Evolutionary conservation across 2,888 invertebrate species (phyloP).

Genomic region (Oscheius sp.): DNA sequence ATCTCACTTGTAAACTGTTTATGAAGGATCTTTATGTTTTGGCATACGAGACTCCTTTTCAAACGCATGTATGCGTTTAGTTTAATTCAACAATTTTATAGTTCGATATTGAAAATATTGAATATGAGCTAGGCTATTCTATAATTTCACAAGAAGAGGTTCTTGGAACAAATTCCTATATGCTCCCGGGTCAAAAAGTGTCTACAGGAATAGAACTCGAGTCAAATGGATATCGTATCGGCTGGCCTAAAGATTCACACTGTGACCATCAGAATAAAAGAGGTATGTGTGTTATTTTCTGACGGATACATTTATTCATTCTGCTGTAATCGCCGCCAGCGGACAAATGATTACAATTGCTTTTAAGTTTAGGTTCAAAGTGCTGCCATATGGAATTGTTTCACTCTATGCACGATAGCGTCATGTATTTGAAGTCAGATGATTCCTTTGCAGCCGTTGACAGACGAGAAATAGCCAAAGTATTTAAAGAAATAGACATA

Average conservation of each 20-base stretch:
- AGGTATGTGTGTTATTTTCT: conserved; percentile 1
- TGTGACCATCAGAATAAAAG: not conserved
- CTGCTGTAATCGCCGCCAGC: too few species aligned
- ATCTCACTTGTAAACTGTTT: not conserved
- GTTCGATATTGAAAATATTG: not conserved
- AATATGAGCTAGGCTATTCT: not conserved
- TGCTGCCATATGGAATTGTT: conserved; percentile 1
- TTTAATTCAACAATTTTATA: not conserved
- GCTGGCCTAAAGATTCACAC: conserved; percentile 10
- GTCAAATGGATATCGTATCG: conserved; percentile 4
- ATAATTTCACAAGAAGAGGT: not conserved
- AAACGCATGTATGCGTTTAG: not conserved
- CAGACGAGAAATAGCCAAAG: not conserved
- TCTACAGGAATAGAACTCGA: conserved; percentile 8
- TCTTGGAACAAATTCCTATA: not conserved
- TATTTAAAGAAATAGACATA: too few species aligned
- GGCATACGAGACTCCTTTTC: not conserved
- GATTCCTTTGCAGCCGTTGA: not conserved
- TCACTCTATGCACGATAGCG: not conserved
- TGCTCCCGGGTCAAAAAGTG: conserved; percentile 3
- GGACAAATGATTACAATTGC: too few species aligned
- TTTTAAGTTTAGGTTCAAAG: not conserved
- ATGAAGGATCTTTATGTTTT: not conserved
- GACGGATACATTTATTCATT: too few species aligned
- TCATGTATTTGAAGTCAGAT: not conserved